These are phyloP conservation scores for Amblyraja radiata DNA, from an alignment of 2,797 vertebrate genomes.

Conservation along the genomic window DNA sequence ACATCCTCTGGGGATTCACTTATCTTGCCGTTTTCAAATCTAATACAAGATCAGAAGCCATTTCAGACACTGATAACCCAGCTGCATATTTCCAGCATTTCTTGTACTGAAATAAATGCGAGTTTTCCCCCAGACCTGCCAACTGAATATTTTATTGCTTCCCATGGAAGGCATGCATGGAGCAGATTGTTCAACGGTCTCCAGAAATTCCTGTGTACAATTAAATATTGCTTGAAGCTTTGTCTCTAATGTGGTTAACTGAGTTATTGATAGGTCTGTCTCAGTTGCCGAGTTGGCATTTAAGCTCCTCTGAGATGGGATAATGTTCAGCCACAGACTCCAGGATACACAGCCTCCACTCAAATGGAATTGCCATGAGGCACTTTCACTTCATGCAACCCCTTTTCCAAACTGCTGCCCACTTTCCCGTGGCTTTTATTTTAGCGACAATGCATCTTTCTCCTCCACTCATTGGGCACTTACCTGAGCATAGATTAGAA, in stretches of 20 bases:
- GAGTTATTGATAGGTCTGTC: background rate
- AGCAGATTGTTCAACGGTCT: background rate
- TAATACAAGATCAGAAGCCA: background rate
- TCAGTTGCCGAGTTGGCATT: background rate
- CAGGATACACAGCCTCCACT: too few relatives aligned
- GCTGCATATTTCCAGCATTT: background rate
- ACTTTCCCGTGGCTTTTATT: too few relatives aligned
- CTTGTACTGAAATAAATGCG: background rate
- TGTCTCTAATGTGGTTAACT: background rate
- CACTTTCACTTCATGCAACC: too few relatives aligned
- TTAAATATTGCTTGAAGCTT: background rate
- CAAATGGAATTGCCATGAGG: too few relatives aligned
- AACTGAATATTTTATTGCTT: background rate
- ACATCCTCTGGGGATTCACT: background rate
- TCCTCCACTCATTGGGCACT: background rate
- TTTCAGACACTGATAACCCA: background rate
- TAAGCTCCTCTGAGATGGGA: too few relatives aligned
- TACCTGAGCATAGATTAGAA: too few relatives aligned
- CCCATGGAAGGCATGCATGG: background rate
- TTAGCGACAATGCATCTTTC: background rate
- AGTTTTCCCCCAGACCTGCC: background rate
- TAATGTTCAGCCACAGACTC: too few relatives aligned
- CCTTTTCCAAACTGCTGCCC: too few relatives aligned
- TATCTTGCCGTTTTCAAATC: background rate
- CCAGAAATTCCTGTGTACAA: background rate